These are phyloP conservation scores for Anabas testudineus DNA, from an alignment of 2,797 vertebrate genomes.

Conservation along the genomic window DNA sequence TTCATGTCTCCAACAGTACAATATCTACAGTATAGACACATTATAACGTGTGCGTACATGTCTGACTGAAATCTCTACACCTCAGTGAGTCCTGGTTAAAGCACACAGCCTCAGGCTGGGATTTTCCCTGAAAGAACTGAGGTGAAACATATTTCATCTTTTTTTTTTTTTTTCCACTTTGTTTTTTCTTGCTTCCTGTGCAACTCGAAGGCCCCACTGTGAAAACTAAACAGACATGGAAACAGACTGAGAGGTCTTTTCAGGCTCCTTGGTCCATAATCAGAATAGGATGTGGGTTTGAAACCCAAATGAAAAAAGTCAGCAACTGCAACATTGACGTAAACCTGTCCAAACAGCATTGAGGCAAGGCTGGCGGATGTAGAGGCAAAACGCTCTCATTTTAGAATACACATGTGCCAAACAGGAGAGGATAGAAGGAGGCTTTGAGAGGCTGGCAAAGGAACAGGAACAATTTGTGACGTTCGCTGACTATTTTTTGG, in stretches of 20 bases:
- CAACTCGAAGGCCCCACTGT: constrained; percentile 61
- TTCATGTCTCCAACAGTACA: constrained; percentile 23
- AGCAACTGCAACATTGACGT: constrained; percentile 48
- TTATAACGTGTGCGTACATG: constrained; percentile 51
- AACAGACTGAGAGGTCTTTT: constrained; percentile 76
- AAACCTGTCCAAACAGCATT: constrained; percentile 52
- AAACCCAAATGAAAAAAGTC: constrained; percentile 54
- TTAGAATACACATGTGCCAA: constrained; percentile 42
- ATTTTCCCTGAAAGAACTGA: constrained; percentile 70
- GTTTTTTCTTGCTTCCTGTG: constrained; percentile 59
- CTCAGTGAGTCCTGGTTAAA: constrained; percentile 49
- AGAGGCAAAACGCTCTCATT: constrained; percentile 46
- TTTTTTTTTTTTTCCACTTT: constrained; percentile 69
- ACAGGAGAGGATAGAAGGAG: constrained; percentile 40
- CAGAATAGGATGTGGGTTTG: constrained; percentile 77
- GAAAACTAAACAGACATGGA: constrained; percentile 76
- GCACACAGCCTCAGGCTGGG: constrained; percentile 55
- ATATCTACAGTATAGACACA: constrained; percentile 18
- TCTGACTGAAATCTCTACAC: constrained; percentile 47
- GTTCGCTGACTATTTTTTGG: constrained; percentile 49
- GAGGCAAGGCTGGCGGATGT: constrained; percentile 17
- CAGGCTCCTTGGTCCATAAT: constrained; percentile 66
- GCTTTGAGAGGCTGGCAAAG: constrained; percentile 31
- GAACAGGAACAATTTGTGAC: constrained; percentile 49
- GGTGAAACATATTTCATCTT: constrained; percentile 58